Conservation (phyloP, 1,140 invertebrate species). For the Cryptotermes secundus region DNA sequence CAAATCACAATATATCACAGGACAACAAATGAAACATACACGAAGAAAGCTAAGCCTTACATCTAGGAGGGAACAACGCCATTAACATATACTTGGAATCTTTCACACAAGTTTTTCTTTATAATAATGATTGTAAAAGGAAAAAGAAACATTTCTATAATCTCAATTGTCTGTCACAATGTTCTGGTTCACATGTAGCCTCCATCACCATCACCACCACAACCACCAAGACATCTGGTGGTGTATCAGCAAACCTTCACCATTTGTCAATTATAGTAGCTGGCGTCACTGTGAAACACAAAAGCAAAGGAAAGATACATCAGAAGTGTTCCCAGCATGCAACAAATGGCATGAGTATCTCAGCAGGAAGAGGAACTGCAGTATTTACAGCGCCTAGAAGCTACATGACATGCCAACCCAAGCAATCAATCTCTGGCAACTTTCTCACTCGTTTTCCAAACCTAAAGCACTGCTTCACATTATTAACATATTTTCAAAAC, state of each 20-base stretch:
- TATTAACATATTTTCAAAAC: too few species aligned
- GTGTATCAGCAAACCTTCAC: slow-evolving; percentile 10
- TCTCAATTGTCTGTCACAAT: neutral
- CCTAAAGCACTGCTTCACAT: too few species aligned
- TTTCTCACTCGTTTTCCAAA: neutral
- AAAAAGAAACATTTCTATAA: neutral
- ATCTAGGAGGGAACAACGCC: neutral
- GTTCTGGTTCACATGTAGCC: slow-evolving; percentile 1
- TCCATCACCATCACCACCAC: neutral
- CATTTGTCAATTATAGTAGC: slow-evolving; percentile 9
- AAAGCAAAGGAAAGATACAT: neutral
- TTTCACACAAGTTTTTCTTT: neutral
- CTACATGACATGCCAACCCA: neutral
- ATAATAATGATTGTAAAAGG: neutral
- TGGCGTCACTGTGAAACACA: slow-evolving; percentile 25
- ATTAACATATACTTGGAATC: neutral
- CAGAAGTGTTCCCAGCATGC: neutral
- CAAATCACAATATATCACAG: slow-evolving; percentile 1
- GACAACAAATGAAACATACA: neutral
- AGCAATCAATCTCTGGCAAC: neutral
- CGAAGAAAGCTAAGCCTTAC: neutral
- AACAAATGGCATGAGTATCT: neutral
- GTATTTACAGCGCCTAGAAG: neutral
- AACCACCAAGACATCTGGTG: neutral
- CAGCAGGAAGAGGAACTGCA: neutral